Conservation (phyloP, 2,888 invertebrate species). For the Chironomus riparius region DNA sequence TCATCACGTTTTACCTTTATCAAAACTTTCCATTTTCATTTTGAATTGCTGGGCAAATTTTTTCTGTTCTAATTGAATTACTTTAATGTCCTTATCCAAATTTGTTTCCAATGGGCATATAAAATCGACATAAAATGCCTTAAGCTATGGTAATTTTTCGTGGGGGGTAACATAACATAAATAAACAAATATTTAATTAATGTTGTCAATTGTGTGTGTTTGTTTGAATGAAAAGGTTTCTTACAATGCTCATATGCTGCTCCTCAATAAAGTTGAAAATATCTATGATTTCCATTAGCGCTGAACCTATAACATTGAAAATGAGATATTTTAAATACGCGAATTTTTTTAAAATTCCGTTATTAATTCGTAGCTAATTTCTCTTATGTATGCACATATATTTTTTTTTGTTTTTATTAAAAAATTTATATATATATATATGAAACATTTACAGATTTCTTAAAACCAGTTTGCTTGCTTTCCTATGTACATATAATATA, state of each 20-base stretch:
- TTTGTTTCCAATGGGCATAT: constrained; percentile 88
- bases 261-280: constrained; percentile 90
- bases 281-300: constrained; percentile 85
- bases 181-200: no score
- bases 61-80: constrained; percentile 79
- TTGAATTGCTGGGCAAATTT: constrained; percentile 90
- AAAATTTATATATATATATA: background rate
- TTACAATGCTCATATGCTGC: constrained; percentile 90
- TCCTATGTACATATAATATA: constrained; percentile 16
- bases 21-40: constrained; percentile 79
- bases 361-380: background rate
- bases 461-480: background rate
- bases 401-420: background rate
- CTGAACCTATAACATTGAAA: constrained; percentile 57
- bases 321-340: background rate
- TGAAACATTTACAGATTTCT: no score
- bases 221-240: constrained; percentile 36
- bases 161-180: no score
- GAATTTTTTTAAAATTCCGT: background rate
- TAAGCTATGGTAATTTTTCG: constrained; percentile 55
- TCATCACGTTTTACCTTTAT: background rate
- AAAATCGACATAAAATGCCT: constrained; percentile 89
- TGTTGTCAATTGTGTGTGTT: background rate
- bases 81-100: constrained; percentile 88
- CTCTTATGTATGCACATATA: background rate